Evolutionary conservation across 2,113 vertebrate species (phyloP), one percentile per base, ranked within the genome.

Genomic region (Polyodon spathula): DNA sequence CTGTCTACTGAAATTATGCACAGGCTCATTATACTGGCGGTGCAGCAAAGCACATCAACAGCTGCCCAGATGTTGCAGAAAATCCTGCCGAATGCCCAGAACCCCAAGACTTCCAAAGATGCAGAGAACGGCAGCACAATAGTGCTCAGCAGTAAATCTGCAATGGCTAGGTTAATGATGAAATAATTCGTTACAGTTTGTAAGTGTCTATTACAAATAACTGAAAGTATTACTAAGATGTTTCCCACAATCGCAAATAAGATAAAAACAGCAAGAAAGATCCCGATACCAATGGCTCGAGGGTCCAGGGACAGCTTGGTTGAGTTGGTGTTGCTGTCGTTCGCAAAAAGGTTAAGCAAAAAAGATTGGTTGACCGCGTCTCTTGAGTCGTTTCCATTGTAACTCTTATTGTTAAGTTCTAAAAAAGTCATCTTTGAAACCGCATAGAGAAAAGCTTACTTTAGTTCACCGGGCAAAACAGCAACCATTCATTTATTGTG

Each of bases 11-110:
- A 98, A 80, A 99, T 99, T 70, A 95, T 86, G 73, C 96, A 99
- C 42, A 99, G 84, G 82, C 96, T 99, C 78, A 99, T 93, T 80
- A 99, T 99, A 70, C 95, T 98, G 37, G 96, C 96, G 0, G 96
- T 97, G 82, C 96, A 99, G 75, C 96, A 99, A 37, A 99, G 83
- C 68, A 99, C 96, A 12, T 99, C 96, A 84, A 98, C 95, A 0
- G 95, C 96, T 1, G 96, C 96, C 96, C 96, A 99, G 72, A 98
- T 89, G 84, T 97, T 94, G 71, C 96, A 99, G 83, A 98, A 98
- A 55, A 94, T 82, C 59, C 96, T 83, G 5, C 96, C 96, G 0
- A 99, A 99, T 73, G 87, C 88, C 96, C 96, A 99, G 78, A 92
- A 93, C 27, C 93, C 96, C 64, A 97, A 9, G 0, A 99, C 92